These are phyloP conservation scores for Iphiclides podalirius DNA, from an alignment of 2,888 invertebrate genomes.

Conservation along the genomic window DNA sequence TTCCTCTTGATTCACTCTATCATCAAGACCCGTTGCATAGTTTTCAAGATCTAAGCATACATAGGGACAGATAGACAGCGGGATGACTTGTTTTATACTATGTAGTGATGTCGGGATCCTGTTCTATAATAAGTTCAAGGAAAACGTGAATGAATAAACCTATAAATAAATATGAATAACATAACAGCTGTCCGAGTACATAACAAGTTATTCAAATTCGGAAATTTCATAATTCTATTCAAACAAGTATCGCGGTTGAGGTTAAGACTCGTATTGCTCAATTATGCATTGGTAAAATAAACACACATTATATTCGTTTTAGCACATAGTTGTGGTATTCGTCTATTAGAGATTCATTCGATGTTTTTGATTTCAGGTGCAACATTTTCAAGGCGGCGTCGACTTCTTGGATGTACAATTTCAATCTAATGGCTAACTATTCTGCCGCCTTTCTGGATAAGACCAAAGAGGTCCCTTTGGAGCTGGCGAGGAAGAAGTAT, in stretches of 20 bases:
- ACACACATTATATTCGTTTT: background rate
- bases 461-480: constrained; percentile 88
- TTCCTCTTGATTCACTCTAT: no score
- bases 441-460: constrained; percentile 87
- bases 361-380: constrained; percentile 78
- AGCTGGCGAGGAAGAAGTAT: constrained; percentile 88
- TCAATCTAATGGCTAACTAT: constrained; percentile 92
- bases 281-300: background rate
- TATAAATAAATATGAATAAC: background rate
- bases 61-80: no score
- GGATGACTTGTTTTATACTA: no score
- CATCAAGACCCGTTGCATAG: no score
- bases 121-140: background rate
- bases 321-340: background rate
- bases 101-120: background rate
- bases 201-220: constrained; percentile 7
- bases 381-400: constrained; percentile 92
- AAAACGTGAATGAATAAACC: background rate
- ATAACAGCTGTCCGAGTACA: background rate
- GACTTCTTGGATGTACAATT: constrained; percentile 96
- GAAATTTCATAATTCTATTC: constrained; percentile 6
- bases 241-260: constrained; percentile 3
- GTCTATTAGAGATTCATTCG: background rate
- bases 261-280: background rate
- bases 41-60: no score